A percentile compares a stretch with the other conserved stretches of the same genome.
Conservation (phyloP, 2,113 vertebrate species). For the Buteo buteo region DNA sequence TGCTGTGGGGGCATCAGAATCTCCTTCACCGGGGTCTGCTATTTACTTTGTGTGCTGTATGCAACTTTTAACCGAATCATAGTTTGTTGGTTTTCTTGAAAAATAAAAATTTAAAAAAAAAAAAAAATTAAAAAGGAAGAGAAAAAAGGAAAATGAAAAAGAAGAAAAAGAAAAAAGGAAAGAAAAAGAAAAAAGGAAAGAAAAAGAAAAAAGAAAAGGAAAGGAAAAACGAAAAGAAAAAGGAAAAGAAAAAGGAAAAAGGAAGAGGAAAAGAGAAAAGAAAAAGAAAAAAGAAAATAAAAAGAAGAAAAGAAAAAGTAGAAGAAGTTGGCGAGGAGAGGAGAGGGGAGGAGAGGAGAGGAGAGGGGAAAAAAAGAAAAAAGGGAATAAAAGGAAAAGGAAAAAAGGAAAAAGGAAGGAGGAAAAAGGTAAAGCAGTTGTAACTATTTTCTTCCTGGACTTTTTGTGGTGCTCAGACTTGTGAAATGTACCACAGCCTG, state of each 20-base stretch:
- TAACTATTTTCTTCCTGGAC: not conserved
- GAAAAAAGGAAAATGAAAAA: too few relatives aligned
- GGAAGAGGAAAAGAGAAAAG: fast-evolving
- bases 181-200: too few relatives aligned
- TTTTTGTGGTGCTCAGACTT: not conserved
- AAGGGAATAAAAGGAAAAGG: not conserved
- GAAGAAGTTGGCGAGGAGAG: not conserved
- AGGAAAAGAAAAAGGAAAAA: fast-evolving
- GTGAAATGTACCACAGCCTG: constrained; percentile 4
- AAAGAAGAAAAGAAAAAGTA: fast-evolving
- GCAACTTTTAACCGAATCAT: not conserved
- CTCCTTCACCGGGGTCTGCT: not conserved
- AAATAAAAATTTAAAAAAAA: not conserved
- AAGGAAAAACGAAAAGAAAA: fast-evolving
- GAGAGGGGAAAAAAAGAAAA: not conserved
- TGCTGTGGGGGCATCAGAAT: not conserved
- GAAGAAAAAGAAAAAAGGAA: not conserved
- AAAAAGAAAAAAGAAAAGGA: too few relatives aligned
- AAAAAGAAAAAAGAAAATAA: too few relatives aligned
- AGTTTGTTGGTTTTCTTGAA: not conserved
- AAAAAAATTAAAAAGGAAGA: not conserved
- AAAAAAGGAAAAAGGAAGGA: too few relatives aligned
- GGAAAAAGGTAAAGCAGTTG: not conserved
- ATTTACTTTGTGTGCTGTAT: not conserved
- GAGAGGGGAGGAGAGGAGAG: not conserved